A percentile compares a stretch with the other conserved stretches of the same genome.
phyloP scores from a whole-genome alignment of 2,888 invertebrate species.

The Eupithecia vulgata region DNA sequence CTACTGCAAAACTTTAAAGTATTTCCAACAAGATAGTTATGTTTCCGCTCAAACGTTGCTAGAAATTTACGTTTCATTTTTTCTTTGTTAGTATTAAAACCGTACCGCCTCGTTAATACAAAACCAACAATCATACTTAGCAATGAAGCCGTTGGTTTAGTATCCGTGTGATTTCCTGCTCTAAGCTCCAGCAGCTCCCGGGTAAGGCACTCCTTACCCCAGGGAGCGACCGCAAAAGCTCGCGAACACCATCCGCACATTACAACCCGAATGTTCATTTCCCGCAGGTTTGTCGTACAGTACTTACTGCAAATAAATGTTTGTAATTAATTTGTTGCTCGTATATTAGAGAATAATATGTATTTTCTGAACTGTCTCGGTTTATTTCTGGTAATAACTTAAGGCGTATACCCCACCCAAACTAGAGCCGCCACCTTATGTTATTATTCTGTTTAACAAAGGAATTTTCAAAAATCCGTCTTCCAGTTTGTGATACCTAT shows the following conservation, averaged over 20 bases:
- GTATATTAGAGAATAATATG: conserved; percentile 14
- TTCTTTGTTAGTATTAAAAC: background rate
- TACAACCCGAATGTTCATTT: conserved; percentile 38
- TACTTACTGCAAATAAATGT: conserved; percentile 27
- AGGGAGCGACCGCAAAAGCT: conserved; percentile 35
- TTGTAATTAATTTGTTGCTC: conserved; percentile 22
- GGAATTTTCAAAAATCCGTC: too few relatives aligned
- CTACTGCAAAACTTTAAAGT: too few relatives aligned
- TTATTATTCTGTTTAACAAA: too few relatives aligned
- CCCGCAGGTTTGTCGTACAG: conserved; percentile 34
- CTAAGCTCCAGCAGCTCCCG: conserved; percentile 1
- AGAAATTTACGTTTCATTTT: background rate
- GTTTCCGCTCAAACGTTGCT: too few relatives aligned
- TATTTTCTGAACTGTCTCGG: background rate
- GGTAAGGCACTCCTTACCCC: conserved; percentile 12
- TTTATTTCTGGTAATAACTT: conserved; percentile 11
- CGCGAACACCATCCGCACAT: conserved; percentile 32
- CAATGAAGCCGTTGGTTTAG: conserved; percentile 19
- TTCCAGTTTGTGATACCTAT: too few relatives aligned
- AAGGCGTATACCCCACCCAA: too few relatives aligned
- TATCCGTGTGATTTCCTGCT: conserved; percentile 20
- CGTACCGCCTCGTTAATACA: background rate
- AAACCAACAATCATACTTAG: conserved; percentile 29
- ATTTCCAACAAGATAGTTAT: too few relatives aligned
- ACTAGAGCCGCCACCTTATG: too few relatives aligned